These are phyloP conservation scores for Neolamprologus fasciatus DNA, from an alignment of 2,113 vertebrate species.

Conservation along the genomic window DNA sequence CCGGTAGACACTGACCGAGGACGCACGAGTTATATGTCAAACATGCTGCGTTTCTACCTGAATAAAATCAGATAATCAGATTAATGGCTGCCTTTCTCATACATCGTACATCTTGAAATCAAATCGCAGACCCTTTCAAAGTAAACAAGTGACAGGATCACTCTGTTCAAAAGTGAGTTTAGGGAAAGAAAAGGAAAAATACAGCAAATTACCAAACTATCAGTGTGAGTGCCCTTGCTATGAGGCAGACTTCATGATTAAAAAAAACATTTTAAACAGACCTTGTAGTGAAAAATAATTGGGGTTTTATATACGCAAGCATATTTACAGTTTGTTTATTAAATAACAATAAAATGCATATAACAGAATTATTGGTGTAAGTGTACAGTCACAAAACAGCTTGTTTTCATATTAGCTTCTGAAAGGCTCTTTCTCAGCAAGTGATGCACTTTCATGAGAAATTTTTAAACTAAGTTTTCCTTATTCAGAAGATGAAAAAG, in stretches of 20 bases:
- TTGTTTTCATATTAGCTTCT: rapidly evolving
- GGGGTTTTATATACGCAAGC: rapidly evolving
- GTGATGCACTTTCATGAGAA: neutral
- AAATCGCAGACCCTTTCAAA: neutral
- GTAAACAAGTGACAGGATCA: neutral
- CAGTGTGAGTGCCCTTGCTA: neutral
- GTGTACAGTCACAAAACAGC: rapidly evolving
- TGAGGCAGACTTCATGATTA: neutral
- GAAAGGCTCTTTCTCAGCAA: neutral
- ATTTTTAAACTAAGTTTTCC: neutral
- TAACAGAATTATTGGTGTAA: neutral
- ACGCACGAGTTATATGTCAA: neutral
- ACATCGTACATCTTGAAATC: neutral
- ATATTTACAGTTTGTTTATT: neutral
- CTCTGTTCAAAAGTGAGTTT: neutral
- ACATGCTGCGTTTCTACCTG: neutral
- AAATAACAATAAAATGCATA: neutral
- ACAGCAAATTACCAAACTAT: neutral
- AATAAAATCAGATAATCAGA: conserved; percentile 5
- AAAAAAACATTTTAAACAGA: neutral
- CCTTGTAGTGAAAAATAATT: neutral
- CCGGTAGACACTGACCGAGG: neutral
- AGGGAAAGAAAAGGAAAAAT: neutral
- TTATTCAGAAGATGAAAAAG: neutral
- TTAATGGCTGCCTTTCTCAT: neutral